Conservation (phyloP, 1,140 invertebrate genomes). For the Stegodyphus dumicola region DNA sequence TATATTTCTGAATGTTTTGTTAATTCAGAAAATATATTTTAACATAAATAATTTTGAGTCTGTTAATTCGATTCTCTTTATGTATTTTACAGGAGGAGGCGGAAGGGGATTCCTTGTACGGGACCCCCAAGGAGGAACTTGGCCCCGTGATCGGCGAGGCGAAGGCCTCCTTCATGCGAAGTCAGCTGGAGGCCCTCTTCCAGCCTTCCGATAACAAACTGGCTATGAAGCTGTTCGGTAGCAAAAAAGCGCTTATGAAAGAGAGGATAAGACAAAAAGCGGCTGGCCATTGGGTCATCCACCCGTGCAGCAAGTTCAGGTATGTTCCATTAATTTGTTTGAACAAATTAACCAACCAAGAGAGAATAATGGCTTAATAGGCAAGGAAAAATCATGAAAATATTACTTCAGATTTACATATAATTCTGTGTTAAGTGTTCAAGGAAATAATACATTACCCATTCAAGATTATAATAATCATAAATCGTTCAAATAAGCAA, state of each 20-base stretch:
- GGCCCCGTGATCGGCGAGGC: slow-evolving; percentile 76
- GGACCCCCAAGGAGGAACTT: slow-evolving; percentile 95
- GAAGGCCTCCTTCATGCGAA: slow-evolving; percentile 93
- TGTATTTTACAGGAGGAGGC: slow-evolving; percentile 47
- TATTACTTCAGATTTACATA: too few relatives aligned
- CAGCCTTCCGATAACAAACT: slow-evolving; percentile 96
- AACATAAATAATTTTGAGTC: too few relatives aligned
- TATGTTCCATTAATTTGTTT: slow-evolving; percentile 67
- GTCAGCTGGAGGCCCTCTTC: slow-evolving; percentile 94
- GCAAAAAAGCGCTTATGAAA: slow-evolving; percentile 93
- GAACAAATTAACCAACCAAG: too few relatives aligned
- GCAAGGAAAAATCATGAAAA: too few relatives aligned
- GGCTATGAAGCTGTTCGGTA: slow-evolving; percentile 96
- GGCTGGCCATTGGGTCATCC: slow-evolving; percentile 93
- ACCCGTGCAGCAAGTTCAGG: slow-evolving; percentile 96
- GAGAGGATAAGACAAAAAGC: slow-evolving; percentile 93
- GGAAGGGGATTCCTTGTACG: slow-evolving; percentile 96
- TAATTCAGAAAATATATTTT: too few relatives aligned
- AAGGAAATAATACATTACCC: too few relatives aligned
- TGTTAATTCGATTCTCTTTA: not conserved
- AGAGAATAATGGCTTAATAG: too few relatives aligned
- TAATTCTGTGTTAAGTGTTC: too few relatives aligned
- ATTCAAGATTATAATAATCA: too few relatives aligned
- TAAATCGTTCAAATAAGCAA: too few relatives aligned
- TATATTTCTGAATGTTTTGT: too few relatives aligned